Evolutionary conservation across 2,888 invertebrate genomes (phyloP).

Genomic region (Melinaea menophilus): DNA sequence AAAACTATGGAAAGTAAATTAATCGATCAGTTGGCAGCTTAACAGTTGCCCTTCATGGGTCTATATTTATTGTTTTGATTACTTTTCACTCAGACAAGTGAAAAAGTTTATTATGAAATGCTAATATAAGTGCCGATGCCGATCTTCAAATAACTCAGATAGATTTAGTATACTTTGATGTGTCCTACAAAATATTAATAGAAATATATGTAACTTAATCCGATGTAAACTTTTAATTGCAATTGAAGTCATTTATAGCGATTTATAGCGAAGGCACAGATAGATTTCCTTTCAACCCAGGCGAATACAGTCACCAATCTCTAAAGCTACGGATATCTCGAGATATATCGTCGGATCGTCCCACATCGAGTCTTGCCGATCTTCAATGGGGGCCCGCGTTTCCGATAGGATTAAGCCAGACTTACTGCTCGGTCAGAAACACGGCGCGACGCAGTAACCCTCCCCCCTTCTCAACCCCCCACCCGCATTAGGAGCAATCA

Average conservation of each 20-base stretch:
- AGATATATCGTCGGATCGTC: constrained; percentile 52
- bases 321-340: constrained; percentile 43
- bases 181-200: neutral
- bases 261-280: neutral
- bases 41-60: constrained; percentile 2
- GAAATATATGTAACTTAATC: neutral
- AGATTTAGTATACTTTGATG: neutral
- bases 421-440: constrained; percentile 77
- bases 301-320: constrained; percentile 12
- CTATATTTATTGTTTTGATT: constrained; percentile 8
- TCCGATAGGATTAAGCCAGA: constrained; percentile 77
- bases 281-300: constrained; percentile 7
- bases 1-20: constrained; percentile 7
- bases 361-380: constrained; percentile 56
- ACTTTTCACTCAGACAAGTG: constrained; percentile 1
- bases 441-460: constrained; percentile 62
- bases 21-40: constrained; percentile 6
- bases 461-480: constrained; percentile 41
- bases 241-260: neutral
- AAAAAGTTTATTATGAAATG: constrained; percentile 2
- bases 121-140: neutral
- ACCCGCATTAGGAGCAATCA: constrained; percentile 75
- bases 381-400: constrained; percentile 74
- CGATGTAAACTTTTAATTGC: constrained; percentile 2
- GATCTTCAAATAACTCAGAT: neutral